Conservation (phyloP, 2,888 invertebrate genomes). For the Agrotis puta region DNA sequence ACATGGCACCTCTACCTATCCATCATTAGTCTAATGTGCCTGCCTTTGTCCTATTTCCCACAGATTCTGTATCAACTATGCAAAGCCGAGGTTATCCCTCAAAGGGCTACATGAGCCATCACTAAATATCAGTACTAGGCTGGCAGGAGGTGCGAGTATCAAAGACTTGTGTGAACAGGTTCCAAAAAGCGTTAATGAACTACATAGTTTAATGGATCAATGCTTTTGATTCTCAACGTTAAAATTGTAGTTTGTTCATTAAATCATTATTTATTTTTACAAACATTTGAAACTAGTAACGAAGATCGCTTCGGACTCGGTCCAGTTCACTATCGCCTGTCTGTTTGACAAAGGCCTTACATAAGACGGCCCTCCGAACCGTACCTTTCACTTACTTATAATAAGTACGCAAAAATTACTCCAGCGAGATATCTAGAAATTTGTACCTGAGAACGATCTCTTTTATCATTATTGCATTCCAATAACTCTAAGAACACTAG, state of each 20-base stretch:
- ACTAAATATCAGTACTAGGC: slow-evolving; percentile 17
- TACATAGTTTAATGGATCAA: not conserved
- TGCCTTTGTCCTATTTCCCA: slow-evolving; percentile 5
- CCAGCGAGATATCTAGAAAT: too few relatives aligned
- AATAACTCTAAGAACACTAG: not conserved
- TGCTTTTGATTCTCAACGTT: not conserved
- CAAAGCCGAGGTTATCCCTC: slow-evolving; percentile 24
- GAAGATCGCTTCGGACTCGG: too few relatives aligned
- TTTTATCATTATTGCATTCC: not conserved
- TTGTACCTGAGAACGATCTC: too few relatives aligned
- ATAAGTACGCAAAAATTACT: too few relatives aligned
- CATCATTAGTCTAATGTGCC: slow-evolving; percentile 33
- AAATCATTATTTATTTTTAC: too few relatives aligned
- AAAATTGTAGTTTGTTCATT: too few relatives aligned
- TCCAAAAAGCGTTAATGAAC: not conserved
- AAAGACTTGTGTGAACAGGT: not conserved
- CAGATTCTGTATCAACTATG: slow-evolving; percentile 32
- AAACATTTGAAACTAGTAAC: too few relatives aligned
- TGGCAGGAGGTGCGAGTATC: not conserved
- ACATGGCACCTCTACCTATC: not conserved
- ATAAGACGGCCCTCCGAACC: too few relatives aligned
- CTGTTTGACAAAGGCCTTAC: too few relatives aligned
- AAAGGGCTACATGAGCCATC: slow-evolving; percentile 14
- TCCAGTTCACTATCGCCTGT: too few relatives aligned
- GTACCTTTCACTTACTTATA: too few relatives aligned